Percentiles rank a stretch among this genome's conserved stretches.
Evolutionary conservation across 2,113 vertebrate species (phyloP).

Genomic region (Cyrtonyx montezumae): DNA sequence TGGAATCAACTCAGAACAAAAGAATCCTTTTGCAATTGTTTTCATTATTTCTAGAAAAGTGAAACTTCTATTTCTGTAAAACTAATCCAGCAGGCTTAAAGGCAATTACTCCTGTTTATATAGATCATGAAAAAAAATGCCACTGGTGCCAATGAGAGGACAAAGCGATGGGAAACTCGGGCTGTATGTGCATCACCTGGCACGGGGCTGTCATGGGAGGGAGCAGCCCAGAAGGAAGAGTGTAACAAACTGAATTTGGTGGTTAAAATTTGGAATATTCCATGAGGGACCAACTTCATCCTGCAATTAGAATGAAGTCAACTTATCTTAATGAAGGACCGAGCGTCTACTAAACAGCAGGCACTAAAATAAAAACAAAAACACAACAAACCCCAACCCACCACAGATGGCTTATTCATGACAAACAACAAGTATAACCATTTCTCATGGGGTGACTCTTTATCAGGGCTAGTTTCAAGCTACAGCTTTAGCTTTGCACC

Average conservation of each 20-base stretch:
- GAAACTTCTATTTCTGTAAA: not conserved
- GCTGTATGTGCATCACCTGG: not conserved
- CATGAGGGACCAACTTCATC: not conserved
- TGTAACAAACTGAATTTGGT: not conserved
- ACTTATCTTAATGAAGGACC: not conserved
- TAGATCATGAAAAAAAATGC: slow-evolving; percentile 26
- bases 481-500: not conserved
- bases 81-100: not conserved
- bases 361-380: not conserved
- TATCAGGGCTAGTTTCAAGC: not conserved
- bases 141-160: slow-evolving; percentile 2
- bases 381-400: not conserved
- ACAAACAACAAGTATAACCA: not conserved
- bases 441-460: not conserved
- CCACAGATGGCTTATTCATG: not conserved
- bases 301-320: not conserved
- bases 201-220: not conserved
- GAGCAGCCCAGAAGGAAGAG: slow-evolving; percentile 11
- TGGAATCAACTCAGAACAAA: not conserved
- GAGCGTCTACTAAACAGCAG: not conserved
- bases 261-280: slow-evolving; percentile 9
- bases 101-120: not conserved
- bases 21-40: not conserved
- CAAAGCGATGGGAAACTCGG: not conserved
- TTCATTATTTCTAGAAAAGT: not conserved